phyloP scores from a whole-genome alignment of 2,113 vertebrate genomes.

The Pogonocichla stellata region DNA sequence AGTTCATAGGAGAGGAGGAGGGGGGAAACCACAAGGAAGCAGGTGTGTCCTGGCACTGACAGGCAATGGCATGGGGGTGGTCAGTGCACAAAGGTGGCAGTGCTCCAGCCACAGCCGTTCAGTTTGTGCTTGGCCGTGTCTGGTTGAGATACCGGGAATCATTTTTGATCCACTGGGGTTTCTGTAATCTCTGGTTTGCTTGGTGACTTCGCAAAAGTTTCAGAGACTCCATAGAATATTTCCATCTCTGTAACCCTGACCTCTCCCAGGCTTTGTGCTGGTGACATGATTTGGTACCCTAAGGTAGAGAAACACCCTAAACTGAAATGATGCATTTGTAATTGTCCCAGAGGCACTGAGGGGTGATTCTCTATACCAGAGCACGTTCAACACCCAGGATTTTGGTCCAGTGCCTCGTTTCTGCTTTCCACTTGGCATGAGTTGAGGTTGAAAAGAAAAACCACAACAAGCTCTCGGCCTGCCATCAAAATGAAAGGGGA shows the following conservation, averaged over 20 bases:
- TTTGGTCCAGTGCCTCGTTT: not conserved
- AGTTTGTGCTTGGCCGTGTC: fast-evolving
- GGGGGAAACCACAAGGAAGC: not conserved
- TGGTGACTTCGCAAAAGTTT: not conserved
- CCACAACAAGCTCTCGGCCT: not conserved
- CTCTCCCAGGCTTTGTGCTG: not conserved
- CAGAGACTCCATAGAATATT: not conserved
- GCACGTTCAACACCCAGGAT: fast-evolving
- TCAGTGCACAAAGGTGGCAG: not conserved
- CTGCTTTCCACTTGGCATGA: not conserved
- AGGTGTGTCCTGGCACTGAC: not conserved
- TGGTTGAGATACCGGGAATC: not conserved
- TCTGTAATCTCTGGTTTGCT: not conserved
- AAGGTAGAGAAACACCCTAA: not conserved
- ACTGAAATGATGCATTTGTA: not conserved
- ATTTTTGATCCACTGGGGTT: not conserved
- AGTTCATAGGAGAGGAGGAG: not conserved
- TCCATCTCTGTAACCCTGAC: not conserved
- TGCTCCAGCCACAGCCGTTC: not conserved
- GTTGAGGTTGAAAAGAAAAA: not conserved
- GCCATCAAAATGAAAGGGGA: not conserved
- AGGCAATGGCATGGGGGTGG: not conserved
- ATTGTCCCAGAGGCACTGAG: not conserved
- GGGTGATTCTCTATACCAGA: not conserved
- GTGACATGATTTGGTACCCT: not conserved